phyloP scores from a whole-genome alignment of 2,113 vertebrate genomes.

The Echinops telfairi region DNA sequence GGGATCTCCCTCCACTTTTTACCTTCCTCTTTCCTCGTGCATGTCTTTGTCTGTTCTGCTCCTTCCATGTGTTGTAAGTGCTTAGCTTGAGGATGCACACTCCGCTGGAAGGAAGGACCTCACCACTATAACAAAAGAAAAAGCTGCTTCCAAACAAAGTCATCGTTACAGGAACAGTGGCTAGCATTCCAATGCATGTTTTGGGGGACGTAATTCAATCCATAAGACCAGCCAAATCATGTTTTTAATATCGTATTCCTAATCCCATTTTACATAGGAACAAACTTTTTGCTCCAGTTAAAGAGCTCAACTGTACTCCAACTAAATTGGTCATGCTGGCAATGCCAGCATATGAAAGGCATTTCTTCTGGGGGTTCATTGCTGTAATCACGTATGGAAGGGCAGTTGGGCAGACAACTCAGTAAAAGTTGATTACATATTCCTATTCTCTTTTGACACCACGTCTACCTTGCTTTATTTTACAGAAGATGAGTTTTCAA shows the following conservation, averaged over 20 bases:
- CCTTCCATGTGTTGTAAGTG: background rate
- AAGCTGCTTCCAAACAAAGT: background rate
- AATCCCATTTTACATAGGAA: background rate
- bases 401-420: background rate
- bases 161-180: background rate
- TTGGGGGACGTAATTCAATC: background rate
- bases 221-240: background rate
- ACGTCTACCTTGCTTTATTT: slow-evolving; percentile 15
- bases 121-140: background rate
- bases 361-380: background rate
- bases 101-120: background rate
- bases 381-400: background rate
- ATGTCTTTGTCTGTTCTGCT: background rate
- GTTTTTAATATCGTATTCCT: background rate
- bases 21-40: background rate
- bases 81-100: background rate
- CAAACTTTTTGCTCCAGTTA: background rate
- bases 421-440: background rate
- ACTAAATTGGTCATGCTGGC: background rate
- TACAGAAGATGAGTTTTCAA: slow-evolving; percentile 27
- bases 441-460: background rate
- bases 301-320: background rate
- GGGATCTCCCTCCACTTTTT: background rate
- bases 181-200: background rate
- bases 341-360: background rate